Base-by-base conservation (phyloP, 2,888 invertebrate species). In the Leucoptera coffeella region DNA sequence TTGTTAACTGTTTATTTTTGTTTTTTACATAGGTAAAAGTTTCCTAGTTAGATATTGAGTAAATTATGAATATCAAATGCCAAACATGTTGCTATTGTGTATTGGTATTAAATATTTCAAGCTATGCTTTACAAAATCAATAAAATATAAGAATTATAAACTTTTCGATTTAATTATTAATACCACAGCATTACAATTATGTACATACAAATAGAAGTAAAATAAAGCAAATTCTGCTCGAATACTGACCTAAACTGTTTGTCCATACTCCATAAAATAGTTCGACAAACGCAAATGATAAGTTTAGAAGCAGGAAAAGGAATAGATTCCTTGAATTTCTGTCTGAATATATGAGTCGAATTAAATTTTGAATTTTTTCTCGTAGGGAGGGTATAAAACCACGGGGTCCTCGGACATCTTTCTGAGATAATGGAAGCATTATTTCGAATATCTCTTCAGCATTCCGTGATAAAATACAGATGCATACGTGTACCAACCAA, bases 281-380 rank as follows among this genome's bases (percentile, higher is more conserved):
- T 60, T 97, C 96, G 23, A 97, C 91, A 62, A 96, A 95, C 13
- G 96, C 96, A 69, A 97, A 96, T 17, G 91, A 91, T 36, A 96
- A 77, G 61, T 96, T 97, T 20, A 97, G 72, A 35, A 94, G 41
- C 9, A 97, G 75, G 52, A 97, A 97, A 15, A 94, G 69, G 50
- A 96, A 93, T 38, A 97, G 71, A 65, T 95, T 95, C 47, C 94
- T 80, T 2, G 94, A 94, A 59, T 89, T 92, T 50, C 82, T 78
- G 61, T 97, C 96, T 0, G 94, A 82, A 58, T 93, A 89, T 45
- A 95, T 91, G 32, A 94, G 67, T 42, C 94, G 75, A 37, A 83
- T 75, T 84, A 84, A 87, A 43, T 81, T 81, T 43, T 78, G 72
- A 9, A 88, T 43, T 50, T 82, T 84, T 46, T 89, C 88, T 43